These are phyloP conservation scores for Acanthisitta chloris DNA, from an alignment of 2,113 vertebrate genomes.

Conservation along the genomic window DNA sequence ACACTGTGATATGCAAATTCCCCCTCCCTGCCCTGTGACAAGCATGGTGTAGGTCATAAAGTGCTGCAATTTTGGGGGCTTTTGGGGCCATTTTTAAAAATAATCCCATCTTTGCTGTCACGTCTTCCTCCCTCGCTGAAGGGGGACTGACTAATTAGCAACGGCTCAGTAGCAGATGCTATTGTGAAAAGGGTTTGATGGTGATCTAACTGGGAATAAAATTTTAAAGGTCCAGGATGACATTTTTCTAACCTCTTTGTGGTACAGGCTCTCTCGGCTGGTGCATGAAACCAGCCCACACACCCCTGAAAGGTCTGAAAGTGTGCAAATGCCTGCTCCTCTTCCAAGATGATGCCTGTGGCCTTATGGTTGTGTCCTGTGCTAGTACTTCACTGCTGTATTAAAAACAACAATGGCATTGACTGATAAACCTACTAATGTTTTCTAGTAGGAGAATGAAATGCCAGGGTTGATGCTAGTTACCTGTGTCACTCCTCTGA, in stretches of 20 bases:
- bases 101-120: constrained; percentile 12
- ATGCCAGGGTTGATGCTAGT: neutral
- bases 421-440: neutral
- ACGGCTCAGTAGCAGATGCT: neutral
- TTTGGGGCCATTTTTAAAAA: neutral
- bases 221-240: neutral
- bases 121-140: neutral
- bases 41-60: constrained; percentile 17
- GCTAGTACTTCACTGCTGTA: neutral
- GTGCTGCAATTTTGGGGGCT: constrained; percentile 26
- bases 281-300: neutral
- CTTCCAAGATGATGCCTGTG: neutral
- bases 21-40: constrained; percentile 41
- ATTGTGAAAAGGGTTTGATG: constrained; percentile 26
- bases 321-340: neutral
- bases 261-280: neutral
- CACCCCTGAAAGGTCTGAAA: neutral
- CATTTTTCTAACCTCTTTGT: neutral
- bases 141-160: constrained; percentile 33
- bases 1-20: neutral
- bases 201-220: neutral
- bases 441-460: neutral
- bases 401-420: neutral
- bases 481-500: neutral
- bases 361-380: neutral